These are phyloP conservation scores for Montifringilla adamsi DNA, from an alignment of 2,113 vertebrate species.

Conservation along the genomic window DNA sequence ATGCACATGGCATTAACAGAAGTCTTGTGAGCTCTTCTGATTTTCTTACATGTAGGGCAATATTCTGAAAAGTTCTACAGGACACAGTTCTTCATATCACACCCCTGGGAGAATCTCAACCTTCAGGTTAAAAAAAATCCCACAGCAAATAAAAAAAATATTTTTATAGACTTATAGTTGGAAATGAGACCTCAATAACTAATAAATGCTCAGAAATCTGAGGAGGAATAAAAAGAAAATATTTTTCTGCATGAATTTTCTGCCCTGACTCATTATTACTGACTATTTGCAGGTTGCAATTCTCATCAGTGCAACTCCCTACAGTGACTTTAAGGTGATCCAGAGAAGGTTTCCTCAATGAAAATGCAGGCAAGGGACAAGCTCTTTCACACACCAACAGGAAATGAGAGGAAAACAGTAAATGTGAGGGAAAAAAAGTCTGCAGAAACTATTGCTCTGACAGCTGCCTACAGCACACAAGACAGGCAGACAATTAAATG, in stretches of 20 bases:
- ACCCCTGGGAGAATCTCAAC: neutral
- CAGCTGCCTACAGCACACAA: neutral
- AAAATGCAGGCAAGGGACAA: neutral
- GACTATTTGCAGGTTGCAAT: neutral
- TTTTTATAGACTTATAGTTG: neutral
- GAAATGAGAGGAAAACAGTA: conserved; percentile 20
- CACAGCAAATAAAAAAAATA: neutral
- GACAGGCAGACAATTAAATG: neutral
- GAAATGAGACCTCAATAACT: neutral
- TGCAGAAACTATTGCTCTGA: neutral
- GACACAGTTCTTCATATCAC: neutral
- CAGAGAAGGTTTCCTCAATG: neutral
- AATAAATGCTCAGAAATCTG: neutral
- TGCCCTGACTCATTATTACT: neutral
- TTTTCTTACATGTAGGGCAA: neutral
- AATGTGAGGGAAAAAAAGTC: neutral
- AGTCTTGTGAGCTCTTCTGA: neutral
- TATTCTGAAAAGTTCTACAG: neutral
- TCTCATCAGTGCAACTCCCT: neutral
- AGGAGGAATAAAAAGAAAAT: neutral
- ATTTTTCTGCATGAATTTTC: neutral
- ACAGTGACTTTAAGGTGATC: neutral
- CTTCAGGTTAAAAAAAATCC: neutral
- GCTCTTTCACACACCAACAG: neutral
- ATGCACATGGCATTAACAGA: neutral